Conservation (phyloP, 2,113 vertebrate genomes). For the Sapajus apella region DNA sequence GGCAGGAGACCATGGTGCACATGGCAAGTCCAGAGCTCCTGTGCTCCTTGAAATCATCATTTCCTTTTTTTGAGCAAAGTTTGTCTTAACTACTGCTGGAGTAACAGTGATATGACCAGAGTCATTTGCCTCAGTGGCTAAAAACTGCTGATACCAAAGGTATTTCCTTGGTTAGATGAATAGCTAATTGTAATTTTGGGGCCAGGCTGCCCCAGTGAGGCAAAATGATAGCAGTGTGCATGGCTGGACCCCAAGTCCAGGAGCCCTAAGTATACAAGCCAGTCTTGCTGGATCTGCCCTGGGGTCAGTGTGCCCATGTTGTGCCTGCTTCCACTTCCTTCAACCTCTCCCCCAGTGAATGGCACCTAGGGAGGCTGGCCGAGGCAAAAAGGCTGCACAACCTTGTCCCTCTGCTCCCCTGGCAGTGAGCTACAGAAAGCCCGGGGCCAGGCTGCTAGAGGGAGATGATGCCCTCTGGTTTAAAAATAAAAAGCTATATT, state of each 20-base stretch:
- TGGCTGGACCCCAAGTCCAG: neutral
- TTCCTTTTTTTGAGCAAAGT: neutral
- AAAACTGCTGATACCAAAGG: neutral
- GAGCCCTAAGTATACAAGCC: neutral
- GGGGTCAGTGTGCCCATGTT: neutral
- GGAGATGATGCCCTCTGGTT: neutral
- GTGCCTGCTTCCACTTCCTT: neutral
- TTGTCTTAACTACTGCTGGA: neutral
- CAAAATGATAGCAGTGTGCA: fast-evolving
- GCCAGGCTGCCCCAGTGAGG: neutral
- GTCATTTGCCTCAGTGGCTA: neutral
- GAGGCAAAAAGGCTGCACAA: neutral
- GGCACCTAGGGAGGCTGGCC: neutral
- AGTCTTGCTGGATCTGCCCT: neutral
- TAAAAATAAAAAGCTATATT: neutral
- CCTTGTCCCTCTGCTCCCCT: neutral
- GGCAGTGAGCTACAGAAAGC: neutral
- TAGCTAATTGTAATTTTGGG: fast-evolving
- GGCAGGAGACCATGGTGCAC: neutral
- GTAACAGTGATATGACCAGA: neutral
- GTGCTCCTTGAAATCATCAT: neutral
- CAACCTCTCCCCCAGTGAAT: fast-evolving
- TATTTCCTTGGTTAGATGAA: neutral
- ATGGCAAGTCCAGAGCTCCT: neutral
- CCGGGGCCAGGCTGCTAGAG: neutral